Percentiles rank a stretch among this genome's conserved stretches.
These are phyloP conservation scores for Teleogryllus occipitalis DNA, from an alignment of 1,140 invertebrate species.

Conservation along the genomic window DNA sequence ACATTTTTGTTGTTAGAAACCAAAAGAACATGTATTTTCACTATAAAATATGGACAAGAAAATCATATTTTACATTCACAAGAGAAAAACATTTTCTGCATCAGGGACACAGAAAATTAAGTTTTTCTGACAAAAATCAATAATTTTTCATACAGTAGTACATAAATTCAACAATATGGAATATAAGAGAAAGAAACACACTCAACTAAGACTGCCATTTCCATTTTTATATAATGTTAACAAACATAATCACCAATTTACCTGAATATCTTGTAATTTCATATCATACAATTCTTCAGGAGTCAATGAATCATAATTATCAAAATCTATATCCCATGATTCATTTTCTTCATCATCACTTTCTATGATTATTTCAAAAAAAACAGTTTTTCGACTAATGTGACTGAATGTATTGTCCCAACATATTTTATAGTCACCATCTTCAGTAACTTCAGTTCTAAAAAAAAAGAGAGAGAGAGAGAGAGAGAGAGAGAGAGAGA, in stretches of 20 bases:
- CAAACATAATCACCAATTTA: conserved; percentile 25
- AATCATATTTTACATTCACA: too few species aligned
- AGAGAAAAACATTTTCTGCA: too few species aligned
- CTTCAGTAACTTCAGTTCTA: conserved; percentile 35
- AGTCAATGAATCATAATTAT: conserved; percentile 30
- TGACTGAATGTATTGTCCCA: conserved; percentile 76
- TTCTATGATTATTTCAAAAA: conserved; percentile 65
- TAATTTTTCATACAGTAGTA: too few species aligned
- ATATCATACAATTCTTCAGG: conserved; percentile 51
- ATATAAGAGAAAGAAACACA: too few species aligned
- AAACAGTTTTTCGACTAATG: conserved; percentile 70
- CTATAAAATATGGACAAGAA: too few species aligned
- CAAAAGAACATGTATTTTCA: too few species aligned
- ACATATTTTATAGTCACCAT: conserved; percentile 70
- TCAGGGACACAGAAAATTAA: too few species aligned
- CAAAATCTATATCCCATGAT: conserved; percentile 35
- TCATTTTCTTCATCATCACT: conserved; percentile 47
- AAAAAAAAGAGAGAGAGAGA: conserved; percentile 8
- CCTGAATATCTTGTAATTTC: conserved; percentile 55
- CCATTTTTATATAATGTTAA: not conserved
- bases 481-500: not conserved
- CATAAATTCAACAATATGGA: too few species aligned
- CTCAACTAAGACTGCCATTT: too few species aligned
- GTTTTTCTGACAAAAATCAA: too few species aligned
- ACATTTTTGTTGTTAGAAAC: too few species aligned